Conservation (phyloP, 92 coral and sea anemone species). For the Metridium senile region DNA sequence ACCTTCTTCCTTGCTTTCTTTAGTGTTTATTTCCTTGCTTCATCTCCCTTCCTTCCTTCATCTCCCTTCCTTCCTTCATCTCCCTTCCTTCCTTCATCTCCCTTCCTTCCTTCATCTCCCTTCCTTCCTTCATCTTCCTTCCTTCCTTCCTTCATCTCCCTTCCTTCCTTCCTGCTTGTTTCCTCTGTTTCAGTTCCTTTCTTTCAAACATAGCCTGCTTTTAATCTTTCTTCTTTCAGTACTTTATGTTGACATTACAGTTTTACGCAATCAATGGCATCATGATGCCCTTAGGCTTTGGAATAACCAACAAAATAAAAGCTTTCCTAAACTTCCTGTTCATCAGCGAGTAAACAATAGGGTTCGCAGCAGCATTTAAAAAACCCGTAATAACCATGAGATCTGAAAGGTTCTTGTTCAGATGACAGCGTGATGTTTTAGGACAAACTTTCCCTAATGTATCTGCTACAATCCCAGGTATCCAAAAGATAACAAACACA, state of each 20-base stretch:
- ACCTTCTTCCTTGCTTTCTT: too few species aligned
- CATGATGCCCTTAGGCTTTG: not conserved
- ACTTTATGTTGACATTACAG: too few species aligned
- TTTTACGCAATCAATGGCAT: conserved; percentile 19
- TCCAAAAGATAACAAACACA: conserved; percentile 47
- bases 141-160: too few species aligned
- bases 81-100: too few species aligned
- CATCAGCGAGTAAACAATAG: conserved; percentile 41
- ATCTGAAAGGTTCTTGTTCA: conserved; percentile 26
- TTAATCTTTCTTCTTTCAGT: not conserved
- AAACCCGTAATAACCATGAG: conserved; percentile 41
- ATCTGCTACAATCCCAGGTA: conserved; percentile 49
- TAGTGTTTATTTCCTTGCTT: too few species aligned
- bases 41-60: too few species aligned
- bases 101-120: too few species aligned
- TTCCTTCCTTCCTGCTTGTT: too few species aligned
- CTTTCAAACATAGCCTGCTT: too few species aligned
- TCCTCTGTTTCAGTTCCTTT: too few species aligned
- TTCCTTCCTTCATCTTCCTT: too few species aligned
- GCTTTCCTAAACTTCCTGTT: conserved; percentile 50
- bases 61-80: too few species aligned
- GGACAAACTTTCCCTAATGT: conserved; percentile 40
- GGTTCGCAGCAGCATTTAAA: conserved; percentile 60
- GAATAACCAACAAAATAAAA: conserved; percentile 5
- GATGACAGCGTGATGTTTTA: conserved; percentile 4